phyloP scores from a whole-genome alignment of 1,140 invertebrate genomes.

The Antheraea mylitta region DNA sequence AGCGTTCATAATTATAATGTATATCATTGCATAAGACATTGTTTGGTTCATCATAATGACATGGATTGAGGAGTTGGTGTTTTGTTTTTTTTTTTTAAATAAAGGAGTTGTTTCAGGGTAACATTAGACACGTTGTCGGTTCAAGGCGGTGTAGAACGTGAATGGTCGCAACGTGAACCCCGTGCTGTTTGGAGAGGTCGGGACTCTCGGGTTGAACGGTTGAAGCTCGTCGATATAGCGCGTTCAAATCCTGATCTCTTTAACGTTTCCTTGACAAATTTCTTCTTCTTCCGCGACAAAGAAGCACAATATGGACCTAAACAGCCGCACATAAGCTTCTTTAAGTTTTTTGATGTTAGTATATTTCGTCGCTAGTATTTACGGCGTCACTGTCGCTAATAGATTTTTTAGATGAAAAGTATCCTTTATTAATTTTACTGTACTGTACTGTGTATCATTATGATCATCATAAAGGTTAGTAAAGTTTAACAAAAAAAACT shows the following conservation, averaged over 20 bases:
- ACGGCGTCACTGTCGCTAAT: no score
- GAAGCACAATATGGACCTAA: constrained; percentile 92
- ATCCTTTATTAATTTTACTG: no score
- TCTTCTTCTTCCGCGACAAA: constrained; percentile 96
- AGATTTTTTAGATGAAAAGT: no score
- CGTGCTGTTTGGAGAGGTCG: constrained; percentile 95
- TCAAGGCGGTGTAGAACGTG: constrained; percentile 86
- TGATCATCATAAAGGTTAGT: no score
- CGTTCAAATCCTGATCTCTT: constrained; percentile 89
- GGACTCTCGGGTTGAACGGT: constrained; percentile 90
- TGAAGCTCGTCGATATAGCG: constrained; percentile 91
- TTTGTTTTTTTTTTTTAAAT: neutral
- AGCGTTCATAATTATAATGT: no score
- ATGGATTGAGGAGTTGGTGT: no score
- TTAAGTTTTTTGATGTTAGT: constrained; percentile 95
- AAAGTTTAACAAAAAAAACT: no score
- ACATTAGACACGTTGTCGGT: constrained; percentile 94
- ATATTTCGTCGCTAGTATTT: neutral
- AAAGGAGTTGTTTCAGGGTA: constrained; percentile 81
- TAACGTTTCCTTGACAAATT: constrained; percentile 96
- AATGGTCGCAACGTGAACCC: constrained; percentile 88
- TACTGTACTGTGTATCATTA: no score
- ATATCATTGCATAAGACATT: no score
- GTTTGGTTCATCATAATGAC: no score
- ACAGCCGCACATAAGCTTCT: constrained; percentile 92